Evolutionary conservation across 2,888 invertebrate genomes (phyloP).

Genomic region (Drosophila nigritarsus): DNA sequence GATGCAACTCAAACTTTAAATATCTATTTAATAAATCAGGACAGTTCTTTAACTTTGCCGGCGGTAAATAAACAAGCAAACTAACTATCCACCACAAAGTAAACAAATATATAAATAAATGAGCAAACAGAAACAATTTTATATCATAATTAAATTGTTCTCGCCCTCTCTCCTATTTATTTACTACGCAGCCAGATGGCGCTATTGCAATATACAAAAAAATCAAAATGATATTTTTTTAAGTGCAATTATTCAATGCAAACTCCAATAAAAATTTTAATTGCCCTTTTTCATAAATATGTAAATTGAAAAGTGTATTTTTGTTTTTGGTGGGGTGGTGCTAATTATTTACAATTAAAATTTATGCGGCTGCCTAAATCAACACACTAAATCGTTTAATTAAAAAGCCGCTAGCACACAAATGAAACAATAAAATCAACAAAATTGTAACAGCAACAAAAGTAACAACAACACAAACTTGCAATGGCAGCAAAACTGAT

Average conservation of each 20-base stretch:
- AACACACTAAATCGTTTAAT: slow-evolving; percentile 77
- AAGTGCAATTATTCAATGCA: slow-evolving; percentile 70
- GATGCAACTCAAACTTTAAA: slow-evolving; percentile 3
- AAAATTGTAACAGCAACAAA: slow-evolving; percentile 24
- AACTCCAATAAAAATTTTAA: slow-evolving; percentile 70
- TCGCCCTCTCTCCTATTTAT: slow-evolving; percentile 8
- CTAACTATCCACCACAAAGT: slow-evolving; percentile 24
- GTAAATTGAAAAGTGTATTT: slow-evolving; percentile 51
- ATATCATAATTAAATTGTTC: slow-evolving; percentile 54
- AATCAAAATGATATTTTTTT: slow-evolving; percentile 39
- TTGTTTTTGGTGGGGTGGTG: slow-evolving; percentile 11
- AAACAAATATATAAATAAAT: slow-evolving; percentile 48
- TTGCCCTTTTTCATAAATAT: slow-evolving; percentile 67
- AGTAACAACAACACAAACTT: slow-evolving; percentile 6
- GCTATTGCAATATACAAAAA: slow-evolving; percentile 37
- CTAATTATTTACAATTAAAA: slow-evolving; percentile 76
- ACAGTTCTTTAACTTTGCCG: slow-evolving; percentile 18
- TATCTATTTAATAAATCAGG: slow-evolving; percentile 4
- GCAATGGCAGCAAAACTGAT: slow-evolving; percentile 34
- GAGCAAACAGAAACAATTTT: slow-evolving; percentile 46
- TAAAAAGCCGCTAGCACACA: slow-evolving; percentile 64
- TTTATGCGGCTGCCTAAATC: slow-evolving; percentile 75
- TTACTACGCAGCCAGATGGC: slow-evolving; percentile 33
- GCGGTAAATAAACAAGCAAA: slow-evolving; percentile 29
- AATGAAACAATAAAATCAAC: slow-evolving; percentile 34